Percentiles rank a stretch among this genome's conserved stretches.
Conservation (phyloP, 2,888 invertebrate species). For the Melanotus villosus region DNA sequence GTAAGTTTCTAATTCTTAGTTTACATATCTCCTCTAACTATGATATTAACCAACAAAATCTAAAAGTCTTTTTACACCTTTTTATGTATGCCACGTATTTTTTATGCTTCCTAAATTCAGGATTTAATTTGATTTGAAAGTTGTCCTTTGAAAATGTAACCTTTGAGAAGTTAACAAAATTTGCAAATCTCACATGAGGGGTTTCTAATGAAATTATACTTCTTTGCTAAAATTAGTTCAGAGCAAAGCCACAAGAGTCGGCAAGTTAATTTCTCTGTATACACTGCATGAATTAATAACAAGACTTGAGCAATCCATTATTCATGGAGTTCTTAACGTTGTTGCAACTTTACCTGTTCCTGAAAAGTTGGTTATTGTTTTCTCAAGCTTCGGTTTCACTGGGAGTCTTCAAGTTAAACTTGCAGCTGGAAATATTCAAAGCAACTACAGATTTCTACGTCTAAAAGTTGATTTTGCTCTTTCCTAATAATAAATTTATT, state of each 20-base stretch:
- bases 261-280: constrained; percentile 53
- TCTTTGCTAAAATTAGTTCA: constrained; percentile 50
- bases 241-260: constrained; percentile 50
- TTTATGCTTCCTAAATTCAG: constrained; percentile 18
- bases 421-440: not conserved
- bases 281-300: constrained; percentile 49
- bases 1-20: no score
- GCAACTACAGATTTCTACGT: no score
- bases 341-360: constrained; percentile 41
- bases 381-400: constrained; percentile 15
- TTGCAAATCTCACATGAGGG: constrained; percentile 50
- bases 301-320: constrained; percentile 52
- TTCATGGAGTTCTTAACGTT: constrained; percentile 52
- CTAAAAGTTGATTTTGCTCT: no score
- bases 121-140: constrained; percentile 26
- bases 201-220: constrained; percentile 53
- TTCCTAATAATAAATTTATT: no score
- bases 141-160: constrained; percentile 35
- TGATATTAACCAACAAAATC: no score
- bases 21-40: no score
- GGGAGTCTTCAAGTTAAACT: not conserved
- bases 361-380: constrained; percentile 42
- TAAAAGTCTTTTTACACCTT: constrained; percentile 1
- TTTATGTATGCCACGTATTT: constrained; percentile 26
- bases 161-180: constrained; percentile 46